Base-by-base conservation (phyloP, 2,797 vertebrate species). In the Manis crassicaudata region DNA sequence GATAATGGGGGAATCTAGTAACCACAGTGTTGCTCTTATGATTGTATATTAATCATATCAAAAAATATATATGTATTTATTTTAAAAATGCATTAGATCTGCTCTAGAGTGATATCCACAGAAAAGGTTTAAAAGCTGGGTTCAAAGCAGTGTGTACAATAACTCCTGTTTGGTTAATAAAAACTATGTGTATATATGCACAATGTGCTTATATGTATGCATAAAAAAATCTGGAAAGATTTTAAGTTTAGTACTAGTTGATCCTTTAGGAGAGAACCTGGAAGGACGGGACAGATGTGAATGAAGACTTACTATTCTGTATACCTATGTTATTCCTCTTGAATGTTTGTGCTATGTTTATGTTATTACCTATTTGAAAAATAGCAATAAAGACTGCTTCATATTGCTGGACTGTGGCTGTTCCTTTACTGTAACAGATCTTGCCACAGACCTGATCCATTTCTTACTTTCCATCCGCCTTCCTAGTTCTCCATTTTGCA, bases 331-430 rank as follows among this genome's bases (percentile, higher is more conserved):
- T 92, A 65, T 12, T 72, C 52, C 62, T 88, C 77, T 79, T 90
- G 40, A 92, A 60, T 72, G 17, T 91, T 85, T 85, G 37, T 95
- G 14, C 16, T 11, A 8, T 87, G n/a, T 92, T 3, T 90, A 18
- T 37, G 9, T 87, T 87, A 62, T 43, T 92, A 9, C 50, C 50
- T 94, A 8, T 82, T 93, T 91, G 50, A 93, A 94, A 89, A 92
- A 46, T 76, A 84, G 35, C 73, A 56, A 90, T 46, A 79, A 75
- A 56, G 82, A 43, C 17, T 87, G 13, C 56, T 88, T 75, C 46
- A 17, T 80, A 40, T 76, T 81, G 52, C 52, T 92, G n/a, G 6
- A 76, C 70, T 56, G 0, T 75, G n/a, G 23, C 21, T 88, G 32
- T 83, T 93, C 35, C 37, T 54, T 93, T 88, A 18, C 43, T 87